Base-by-base conservation (phyloP, 1,140 invertebrate species). In the Drosophila pandora region DNA sequence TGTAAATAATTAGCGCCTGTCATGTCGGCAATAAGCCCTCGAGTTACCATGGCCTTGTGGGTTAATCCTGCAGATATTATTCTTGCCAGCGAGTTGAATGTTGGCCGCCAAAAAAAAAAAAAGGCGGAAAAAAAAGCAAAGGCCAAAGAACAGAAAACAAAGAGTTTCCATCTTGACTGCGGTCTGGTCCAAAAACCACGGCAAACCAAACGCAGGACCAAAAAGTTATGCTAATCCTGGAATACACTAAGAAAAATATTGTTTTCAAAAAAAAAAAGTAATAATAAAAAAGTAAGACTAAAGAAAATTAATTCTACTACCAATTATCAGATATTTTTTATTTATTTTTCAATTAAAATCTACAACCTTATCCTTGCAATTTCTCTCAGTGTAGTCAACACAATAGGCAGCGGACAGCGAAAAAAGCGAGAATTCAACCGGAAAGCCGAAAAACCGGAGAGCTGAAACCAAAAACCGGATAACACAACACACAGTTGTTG, bases 81-180 rank as follows among this genome's bases (percentile, higher is more conserved):
- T 23, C 43, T 47, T 47, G 43, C 21, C 43, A 9, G 43, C 7
- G 5, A 6, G 25, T 47, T 21, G 12, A 10, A 23, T 9, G 43
- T 2, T 17, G 43, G 8, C 43, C 43, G 6, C n/a, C 17, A 8
- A 13, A n/a, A 41, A 41, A 13, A n/a, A 41, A 41, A n/a, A 39
- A 43, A 45, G 32, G 32, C 7, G 32, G 32, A 1, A 45, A 45
- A 45, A 47, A 22, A 37, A n/a, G 10, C 12, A 12, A 12, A 37
- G 4, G 34, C 12, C 10, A 37, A 37, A 37, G 10, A n/a, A 10
- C 34, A 37, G 34, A 41, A 41, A n/a, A 17, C 12, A 21, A 30
- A 50, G 22, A 30, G 57, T 50, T 67, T 67, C 25, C 63, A 67
- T 67, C 58, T 67, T 67, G 63, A 21, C 45, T 67, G 63, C 32